These are phyloP conservation scores for Ornithoptera alexandrae DNA, from an alignment of 2,888 invertebrate genomes.

Conservation along the genomic window DNA sequence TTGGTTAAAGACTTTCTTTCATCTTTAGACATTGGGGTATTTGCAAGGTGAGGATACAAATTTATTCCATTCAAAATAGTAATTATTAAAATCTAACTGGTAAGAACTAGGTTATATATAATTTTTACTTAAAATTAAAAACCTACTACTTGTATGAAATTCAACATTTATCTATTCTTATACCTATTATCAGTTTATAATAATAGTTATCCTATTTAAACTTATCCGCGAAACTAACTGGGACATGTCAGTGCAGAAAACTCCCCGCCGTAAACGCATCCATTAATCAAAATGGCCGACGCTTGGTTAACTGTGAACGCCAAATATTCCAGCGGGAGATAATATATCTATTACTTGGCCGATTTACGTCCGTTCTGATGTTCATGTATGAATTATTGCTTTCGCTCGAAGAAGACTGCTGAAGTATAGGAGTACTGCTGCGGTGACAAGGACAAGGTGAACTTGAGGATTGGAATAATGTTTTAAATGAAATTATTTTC, in stretches of 20 bases:
- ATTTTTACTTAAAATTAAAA: too few species aligned
- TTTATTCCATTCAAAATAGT: too few species aligned
- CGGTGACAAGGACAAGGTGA: constrained; percentile 15
- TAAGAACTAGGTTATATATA: too few species aligned
- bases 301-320: constrained; percentile 31
- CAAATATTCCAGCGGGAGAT: constrained; percentile 33
- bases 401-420: constrained; percentile 1
- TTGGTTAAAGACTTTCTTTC: too few species aligned
- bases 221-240: constrained; percentile 19
- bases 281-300: constrained; percentile 29
- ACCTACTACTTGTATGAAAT: not conserved
- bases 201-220: constrained; percentile 14
- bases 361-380: constrained; percentile 23
- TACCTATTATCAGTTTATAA: constrained; percentile 7
- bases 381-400: constrained; percentile 28
- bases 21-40: too few species aligned
- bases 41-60: too few species aligned
- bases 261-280: constrained; percentile 11
- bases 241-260: constrained; percentile 28
- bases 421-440: constrained; percentile 5
- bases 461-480: too few species aligned
- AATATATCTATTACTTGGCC: constrained; percentile 34
- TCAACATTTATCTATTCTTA: not conserved
- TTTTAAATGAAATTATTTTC: too few species aligned
- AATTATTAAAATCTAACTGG: too few species aligned